Percentiles rank a stretch among this genome's conserved stretches.
phyloP scores from a whole-genome alignment of 2,888 invertebrate species.

The Adineta ricciae region DNA sequence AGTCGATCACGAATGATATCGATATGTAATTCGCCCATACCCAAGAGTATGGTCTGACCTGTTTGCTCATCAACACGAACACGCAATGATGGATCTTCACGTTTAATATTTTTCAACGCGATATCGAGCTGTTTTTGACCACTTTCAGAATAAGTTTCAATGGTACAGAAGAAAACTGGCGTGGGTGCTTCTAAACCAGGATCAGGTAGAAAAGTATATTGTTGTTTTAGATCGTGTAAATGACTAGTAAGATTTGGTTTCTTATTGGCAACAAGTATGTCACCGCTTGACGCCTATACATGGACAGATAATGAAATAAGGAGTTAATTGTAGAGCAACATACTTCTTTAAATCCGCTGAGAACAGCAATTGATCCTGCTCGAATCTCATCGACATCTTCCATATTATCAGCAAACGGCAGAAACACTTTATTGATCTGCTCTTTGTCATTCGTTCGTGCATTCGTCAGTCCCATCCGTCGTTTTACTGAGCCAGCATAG shows the following conservation, averaged over 20 bases:
- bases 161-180: conserved; percentile 89
- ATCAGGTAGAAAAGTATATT: conserved; percentile 27
- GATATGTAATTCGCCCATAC: conserved; percentile 94
- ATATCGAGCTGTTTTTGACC: conserved; percentile 66
- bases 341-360: conserved; percentile 69
- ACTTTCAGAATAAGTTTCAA: conserved; percentile 75
- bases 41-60: conserved; percentile 68
- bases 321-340: neutral
- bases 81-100: conserved; percentile 68
- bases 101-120: conserved; percentile 67
- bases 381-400: conserved; percentile 56
- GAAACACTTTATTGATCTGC: conserved; percentile 58
- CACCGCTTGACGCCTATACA: conserved; percentile 55
- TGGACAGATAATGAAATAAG: neutral
- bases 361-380: conserved; percentile 75
- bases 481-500: conserved; percentile 48
- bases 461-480: conserved; percentile 65
- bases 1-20: conserved; percentile 81
- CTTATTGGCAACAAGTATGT: conserved; percentile 48
- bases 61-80: conserved; percentile 60
- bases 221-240: conserved; percentile 23
- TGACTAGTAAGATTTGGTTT: conserved; percentile 35
- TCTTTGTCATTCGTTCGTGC: conserved; percentile 60
- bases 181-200: conserved; percentile 67
- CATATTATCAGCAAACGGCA: conserved; percentile 80